These are phyloP conservation scores for Drosophila murphyi DNA, from an alignment of 1,140 invertebrate species.

Conservation along the genomic window DNA sequence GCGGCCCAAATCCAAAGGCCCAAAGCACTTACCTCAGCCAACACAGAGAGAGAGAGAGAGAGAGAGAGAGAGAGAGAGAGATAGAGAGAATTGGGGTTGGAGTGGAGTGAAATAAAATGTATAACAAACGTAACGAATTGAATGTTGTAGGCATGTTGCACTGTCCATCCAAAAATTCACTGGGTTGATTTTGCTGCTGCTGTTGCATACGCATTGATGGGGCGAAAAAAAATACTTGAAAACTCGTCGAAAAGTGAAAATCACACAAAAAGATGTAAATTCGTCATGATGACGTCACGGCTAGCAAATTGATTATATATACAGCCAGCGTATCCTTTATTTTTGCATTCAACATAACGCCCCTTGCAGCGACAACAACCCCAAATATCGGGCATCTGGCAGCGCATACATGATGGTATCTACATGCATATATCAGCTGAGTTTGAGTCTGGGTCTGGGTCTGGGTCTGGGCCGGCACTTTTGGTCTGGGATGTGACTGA, in stretches of 20 bases:
- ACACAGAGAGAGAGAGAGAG: slow-evolving; percentile 6
- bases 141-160: slow-evolving; percentile 47
- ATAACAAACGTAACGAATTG: slow-evolving; percentile 62
- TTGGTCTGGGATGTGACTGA: background rate
- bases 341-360: slow-evolving; percentile 46
- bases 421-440: slow-evolving; percentile 1
- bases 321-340: slow-evolving; percentile 62
- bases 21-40: slow-evolving; percentile 48
- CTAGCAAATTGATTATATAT: slow-evolving; percentile 59
- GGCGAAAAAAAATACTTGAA: slow-evolving; percentile 1
- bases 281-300: slow-evolving; percentile 72
- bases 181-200: slow-evolving; percentile 6
- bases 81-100: slow-evolving; percentile 2
- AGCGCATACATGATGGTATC: slow-evolving; percentile 1
- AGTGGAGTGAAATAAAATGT: slow-evolving; percentile 46
- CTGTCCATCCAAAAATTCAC: slow-evolving; percentile 35
- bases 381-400: slow-evolving; percentile 24
- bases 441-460: slow-evolving; percentile 4
- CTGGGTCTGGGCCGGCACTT: background rate
- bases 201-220: slow-evolving; percentile 19
- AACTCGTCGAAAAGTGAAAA: slow-evolving; percentile 49
- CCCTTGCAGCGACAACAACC: slow-evolving; percentile 16
- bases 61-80: slow-evolving; percentile 5
- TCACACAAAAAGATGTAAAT: slow-evolving; percentile 50
- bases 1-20: slow-evolving; percentile 33